Conservation (phyloP, 1,140 invertebrate species). For the Drosophila tristis region DNA sequence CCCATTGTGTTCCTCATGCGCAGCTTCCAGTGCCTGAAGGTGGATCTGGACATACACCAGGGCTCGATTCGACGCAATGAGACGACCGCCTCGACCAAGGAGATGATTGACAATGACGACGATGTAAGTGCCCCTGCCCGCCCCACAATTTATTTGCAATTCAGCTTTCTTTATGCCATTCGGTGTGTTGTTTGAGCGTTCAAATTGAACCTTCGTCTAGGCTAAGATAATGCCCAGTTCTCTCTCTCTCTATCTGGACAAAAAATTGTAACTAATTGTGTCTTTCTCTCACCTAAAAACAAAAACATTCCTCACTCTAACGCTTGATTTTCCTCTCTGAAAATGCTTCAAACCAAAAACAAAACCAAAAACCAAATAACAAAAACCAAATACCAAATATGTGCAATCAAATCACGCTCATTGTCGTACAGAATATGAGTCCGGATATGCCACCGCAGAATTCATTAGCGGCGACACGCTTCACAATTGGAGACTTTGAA, state of each 20-base stretch:
- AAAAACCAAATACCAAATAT: slow-evolving; percentile 18
- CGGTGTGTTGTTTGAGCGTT: slow-evolving; percentile 57
- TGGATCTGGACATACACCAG: slow-evolving; percentile 94
- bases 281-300: slow-evolving; percentile 70
- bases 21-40: slow-evolving; percentile 92
- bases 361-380: slow-evolving; percentile 36
- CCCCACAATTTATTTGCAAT: not conserved
- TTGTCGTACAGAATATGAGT: slow-evolving; percentile 85
- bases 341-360: slow-evolving; percentile 63
- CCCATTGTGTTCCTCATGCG: slow-evolving; percentile 92
- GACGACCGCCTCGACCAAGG: slow-evolving; percentile 95
- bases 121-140: slow-evolving; percentile 88
- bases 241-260: slow-evolving; percentile 32
- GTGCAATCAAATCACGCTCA: slow-evolving; percentile 49
- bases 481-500: slow-evolving; percentile 87
- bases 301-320: slow-evolving; percentile 56
- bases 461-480: slow-evolving; percentile 86
- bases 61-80: slow-evolving; percentile 94
- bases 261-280: slow-evolving; percentile 78
- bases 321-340: slow-evolving; percentile 66
- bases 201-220: slow-evolving; percentile 23
- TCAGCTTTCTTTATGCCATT: slow-evolving; percentile 39
- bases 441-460: slow-evolving; percentile 86
- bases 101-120: slow-evolving; percentile 94
- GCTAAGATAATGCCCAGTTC: slow-evolving; percentile 49